Percentiles rank a stretch among this genome's conserved stretches.
Conservation (phyloP, 1,140 invertebrate genomes). For the Calycopis cecrops region DNA sequence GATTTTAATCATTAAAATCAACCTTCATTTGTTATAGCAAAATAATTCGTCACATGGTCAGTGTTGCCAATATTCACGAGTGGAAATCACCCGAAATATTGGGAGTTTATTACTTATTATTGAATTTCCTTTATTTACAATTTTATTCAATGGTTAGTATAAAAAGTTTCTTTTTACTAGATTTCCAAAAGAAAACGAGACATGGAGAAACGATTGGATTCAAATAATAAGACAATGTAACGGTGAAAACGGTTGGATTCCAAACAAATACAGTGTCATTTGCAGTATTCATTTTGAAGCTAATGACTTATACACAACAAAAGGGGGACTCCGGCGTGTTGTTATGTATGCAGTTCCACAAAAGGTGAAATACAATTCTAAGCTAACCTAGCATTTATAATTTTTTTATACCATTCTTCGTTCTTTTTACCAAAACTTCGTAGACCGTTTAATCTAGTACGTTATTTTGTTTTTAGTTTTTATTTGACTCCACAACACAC, state of each 20-base stretch:
- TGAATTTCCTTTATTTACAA: too few relatives aligned
- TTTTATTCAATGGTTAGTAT: too few relatives aligned
- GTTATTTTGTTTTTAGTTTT: too few relatives aligned
- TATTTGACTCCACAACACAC: too few relatives aligned
- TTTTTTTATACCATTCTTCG: too few relatives aligned
- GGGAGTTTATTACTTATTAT: neutral
- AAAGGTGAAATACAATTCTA: too few relatives aligned
- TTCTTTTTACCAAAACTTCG: too few relatives aligned
- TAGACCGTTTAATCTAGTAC: too few relatives aligned
- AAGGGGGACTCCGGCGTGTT: conserved; percentile 2
- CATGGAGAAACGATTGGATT: conserved; percentile 9
- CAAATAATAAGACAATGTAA: conserved; percentile 11
- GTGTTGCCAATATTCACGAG: neutral
- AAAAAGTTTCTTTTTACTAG: conserved; percentile 3
- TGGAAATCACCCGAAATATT: neutral
- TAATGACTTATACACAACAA: conserved; percentile 8
- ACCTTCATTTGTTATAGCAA: too few relatives aligned
- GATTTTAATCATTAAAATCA: too few relatives aligned
- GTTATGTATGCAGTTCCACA: too few relatives aligned
- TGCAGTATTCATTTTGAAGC: conserved; percentile 11
- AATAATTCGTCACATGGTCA: neutral
- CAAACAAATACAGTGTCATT: conserved; percentile 10
- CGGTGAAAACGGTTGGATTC: conserved; percentile 5
- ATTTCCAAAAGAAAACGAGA: conserved; percentile 7
- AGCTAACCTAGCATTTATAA: too few relatives aligned